These are phyloP conservation scores for Glaucidium brasilianum DNA, from an alignment of 2,113 vertebrate genomes.

Conservation along the genomic window DNA sequence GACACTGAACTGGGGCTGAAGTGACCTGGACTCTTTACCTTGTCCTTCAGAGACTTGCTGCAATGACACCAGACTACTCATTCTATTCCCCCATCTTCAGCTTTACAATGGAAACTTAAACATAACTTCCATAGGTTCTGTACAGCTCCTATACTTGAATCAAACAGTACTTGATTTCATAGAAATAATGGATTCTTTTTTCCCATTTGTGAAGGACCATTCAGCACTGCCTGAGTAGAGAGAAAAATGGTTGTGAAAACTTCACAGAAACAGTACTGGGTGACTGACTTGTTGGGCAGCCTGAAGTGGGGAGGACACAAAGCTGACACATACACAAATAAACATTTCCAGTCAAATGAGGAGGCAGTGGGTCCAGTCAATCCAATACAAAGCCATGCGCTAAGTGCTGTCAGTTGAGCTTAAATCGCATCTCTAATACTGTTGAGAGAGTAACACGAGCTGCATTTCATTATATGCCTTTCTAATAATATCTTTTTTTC, in stretches of 20 bases:
- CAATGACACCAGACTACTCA: fast-evolving
- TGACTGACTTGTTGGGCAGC: neutral
- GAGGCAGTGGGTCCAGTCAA: neutral
- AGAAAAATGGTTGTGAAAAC: neutral
- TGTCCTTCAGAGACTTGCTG: neutral
- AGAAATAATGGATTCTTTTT: neutral
- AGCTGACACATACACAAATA: neutral
- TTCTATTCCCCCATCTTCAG: neutral
- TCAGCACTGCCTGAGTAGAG: neutral
- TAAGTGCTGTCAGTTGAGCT: constrained; percentile 8
- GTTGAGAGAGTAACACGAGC: neutral
- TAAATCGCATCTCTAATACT: neutral
- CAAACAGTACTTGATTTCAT: neutral
- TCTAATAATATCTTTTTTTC: constrained; percentile 59
- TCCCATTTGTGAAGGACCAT: neutral
- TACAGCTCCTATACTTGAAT: neutral
- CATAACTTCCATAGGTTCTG: neutral
- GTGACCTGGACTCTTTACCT: neutral
- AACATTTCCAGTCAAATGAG: neutral
- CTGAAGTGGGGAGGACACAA: neutral
- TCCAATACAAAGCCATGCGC: neutral
- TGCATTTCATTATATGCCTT: constrained; percentile 12
- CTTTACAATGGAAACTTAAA: neutral
- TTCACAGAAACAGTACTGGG: neutral
- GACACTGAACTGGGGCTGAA: neutral